Evolutionary conservation across 92 coral and sea anemone species (phyloP).

Genomic region (Heteractis magnifica): DNA sequence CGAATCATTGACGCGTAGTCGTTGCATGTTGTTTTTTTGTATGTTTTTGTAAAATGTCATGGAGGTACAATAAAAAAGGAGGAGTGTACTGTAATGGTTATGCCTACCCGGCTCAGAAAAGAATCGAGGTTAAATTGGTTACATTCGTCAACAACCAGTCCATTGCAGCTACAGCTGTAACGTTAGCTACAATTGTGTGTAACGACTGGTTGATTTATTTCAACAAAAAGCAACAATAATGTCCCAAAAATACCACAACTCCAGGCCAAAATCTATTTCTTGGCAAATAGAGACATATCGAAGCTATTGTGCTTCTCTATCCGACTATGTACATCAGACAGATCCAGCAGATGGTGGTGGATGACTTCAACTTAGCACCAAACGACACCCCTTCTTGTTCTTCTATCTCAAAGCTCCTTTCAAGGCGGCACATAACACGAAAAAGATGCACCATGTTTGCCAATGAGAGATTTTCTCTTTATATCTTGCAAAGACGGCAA

Average conservation of each 20-base stretch:
- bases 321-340: neutral
- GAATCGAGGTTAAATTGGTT: constrained; percentile 8
- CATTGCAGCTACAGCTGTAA: constrained; percentile 1
- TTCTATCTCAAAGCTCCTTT: constrained; percentile 3
- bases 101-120: neutral
- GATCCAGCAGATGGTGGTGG: neutral
- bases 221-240: constrained; percentile 11
- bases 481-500: constrained; percentile 16
- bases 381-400: neutral
- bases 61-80: neutral
- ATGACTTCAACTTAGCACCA: constrained; percentile 8
- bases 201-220: neutral
- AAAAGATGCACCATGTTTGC: constrained; percentile 1
- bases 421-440: neutral
- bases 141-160: neutral
- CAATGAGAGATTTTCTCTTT: constrained; percentile 2
- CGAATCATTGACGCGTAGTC: no score
- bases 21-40: no score
- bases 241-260: neutral
- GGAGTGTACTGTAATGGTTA: neutral
- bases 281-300: neutral
- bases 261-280: constrained; percentile 3
- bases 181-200: constrained; percentile 6
- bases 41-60: no score
- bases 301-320: neutral